Evolutionary conservation across 2,797 vertebrate species (phyloP).

Genomic region (Chrosomus eos): DNA sequence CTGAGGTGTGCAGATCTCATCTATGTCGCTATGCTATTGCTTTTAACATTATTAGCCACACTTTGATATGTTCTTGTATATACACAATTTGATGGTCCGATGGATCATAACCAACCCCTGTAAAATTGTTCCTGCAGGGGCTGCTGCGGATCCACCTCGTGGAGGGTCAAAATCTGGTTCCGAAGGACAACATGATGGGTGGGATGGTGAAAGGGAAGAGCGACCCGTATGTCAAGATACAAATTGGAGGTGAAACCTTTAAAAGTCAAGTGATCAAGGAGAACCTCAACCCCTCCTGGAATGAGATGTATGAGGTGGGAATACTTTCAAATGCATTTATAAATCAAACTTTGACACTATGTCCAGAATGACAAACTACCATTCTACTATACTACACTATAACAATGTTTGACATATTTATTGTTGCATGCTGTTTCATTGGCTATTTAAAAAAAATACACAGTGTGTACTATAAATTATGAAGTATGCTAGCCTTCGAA

Average conservation of each 20-base stretch:
- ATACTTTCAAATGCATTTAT: slow-evolving; percentile 82
- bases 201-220: slow-evolving; percentile 90
- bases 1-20: slow-evolving; percentile 77
- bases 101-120: neutral
- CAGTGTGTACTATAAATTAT: neutral
- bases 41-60: neutral
- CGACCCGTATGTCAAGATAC: slow-evolving; percentile 86
- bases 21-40: neutral
- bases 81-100: neutral
- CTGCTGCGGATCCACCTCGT: slow-evolving; percentile 88
- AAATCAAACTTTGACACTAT: slow-evolving; percentile 50
- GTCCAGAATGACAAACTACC: slow-evolving; percentile 76
- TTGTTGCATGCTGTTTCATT: neutral
- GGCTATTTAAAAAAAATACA: neutral
- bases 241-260: slow-evolving; percentile 63
- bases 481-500: neutral
- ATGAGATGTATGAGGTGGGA: slow-evolving; percentile 70
- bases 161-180: slow-evolving; percentile 86
- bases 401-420: neutral
- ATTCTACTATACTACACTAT: neutral
- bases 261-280: slow-evolving; percentile 90
- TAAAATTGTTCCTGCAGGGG: slow-evolving; percentile 71
- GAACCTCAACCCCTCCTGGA: slow-evolving; percentile 93
- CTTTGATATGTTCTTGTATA: neutral
- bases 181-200: slow-evolving; percentile 90